A percentile compares a stretch with the other conserved stretches of the same genome.
Conservation (phyloP, 2,113 vertebrate genomes). For the Myotis brandtii region DNA sequence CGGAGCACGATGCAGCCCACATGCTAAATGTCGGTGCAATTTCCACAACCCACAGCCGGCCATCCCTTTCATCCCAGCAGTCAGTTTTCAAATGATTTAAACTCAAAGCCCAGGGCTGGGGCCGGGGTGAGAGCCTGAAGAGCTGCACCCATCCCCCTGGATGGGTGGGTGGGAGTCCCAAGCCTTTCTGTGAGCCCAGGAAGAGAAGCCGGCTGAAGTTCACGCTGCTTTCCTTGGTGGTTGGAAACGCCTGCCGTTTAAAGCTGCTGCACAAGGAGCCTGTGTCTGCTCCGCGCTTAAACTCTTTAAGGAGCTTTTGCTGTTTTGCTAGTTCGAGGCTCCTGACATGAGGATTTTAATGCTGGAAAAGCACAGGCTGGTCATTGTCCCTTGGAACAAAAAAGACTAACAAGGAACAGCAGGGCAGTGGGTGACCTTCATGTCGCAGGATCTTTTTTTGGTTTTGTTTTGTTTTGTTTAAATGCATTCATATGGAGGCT, state of each 20-base stretch:
- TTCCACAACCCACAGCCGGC: background rate
- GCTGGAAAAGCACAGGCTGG: background rate
- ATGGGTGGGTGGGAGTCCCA: background rate
- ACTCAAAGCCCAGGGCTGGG: background rate
- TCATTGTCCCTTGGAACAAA: background rate
- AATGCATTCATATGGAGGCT: background rate
- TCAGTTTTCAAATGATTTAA: background rate
- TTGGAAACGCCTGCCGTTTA: background rate
- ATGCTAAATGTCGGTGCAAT: background rate
- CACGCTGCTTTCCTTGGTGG: background rate
- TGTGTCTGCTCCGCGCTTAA: background rate
- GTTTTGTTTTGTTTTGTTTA: background rate
- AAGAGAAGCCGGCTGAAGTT: background rate
- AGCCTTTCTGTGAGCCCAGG: background rate
- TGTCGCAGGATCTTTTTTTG: background rate
- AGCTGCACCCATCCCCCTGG: background rate
- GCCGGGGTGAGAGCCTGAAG: background rate
- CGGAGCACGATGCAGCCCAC: fast-evolving
- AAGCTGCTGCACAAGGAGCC: background rate
- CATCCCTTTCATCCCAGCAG: background rate
- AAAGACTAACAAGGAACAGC: background rate
- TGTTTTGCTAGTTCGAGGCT: background rate
- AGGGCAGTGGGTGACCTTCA: background rate
- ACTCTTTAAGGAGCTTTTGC: background rate
- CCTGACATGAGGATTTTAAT: background rate